Base-by-base conservation (phyloP, 2,888 invertebrate genomes). In the Ditula angustiorana region DNA sequence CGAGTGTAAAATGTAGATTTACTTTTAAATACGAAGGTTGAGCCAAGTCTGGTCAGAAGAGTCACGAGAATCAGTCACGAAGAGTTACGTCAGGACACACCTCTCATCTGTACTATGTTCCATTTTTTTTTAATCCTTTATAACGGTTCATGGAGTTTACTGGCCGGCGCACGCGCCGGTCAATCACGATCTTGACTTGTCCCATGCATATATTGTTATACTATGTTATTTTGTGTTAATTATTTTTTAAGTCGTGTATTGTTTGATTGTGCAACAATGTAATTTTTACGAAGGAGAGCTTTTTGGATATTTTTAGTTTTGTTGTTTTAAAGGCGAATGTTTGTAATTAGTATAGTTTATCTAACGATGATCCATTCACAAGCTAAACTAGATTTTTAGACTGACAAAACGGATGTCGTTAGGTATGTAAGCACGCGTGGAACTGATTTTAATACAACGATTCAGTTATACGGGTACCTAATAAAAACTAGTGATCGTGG, bases 31-130 rank as follows among this genome's bases (percentile, higher is more conserved):
- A 64, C 68, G 65, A 68, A 62, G 68, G 69, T 57, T 55, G 57
- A 49, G 56, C 69, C 71, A 72, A 78, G 74, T 78, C 74, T 81
- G 83, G 83, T 84, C 85, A 85, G 75, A 71, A 71, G 69, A 79
- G 79, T 85, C 85, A 85, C 85, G 70, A 63, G 67, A 58, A 65
- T 72, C 70, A 77, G 82, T 85, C 85, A 85, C 85, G 85, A 84
- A 60, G 66, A 66, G 69, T 83, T 80, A 84, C 85, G 84, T 84
- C 81, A 82, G 74, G 76, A 79, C 81, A 78, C 81, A 81, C 81
- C 80, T 82, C 79, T 77, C 71, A 68, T 68, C 71, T 71, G 65
- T 67, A 63, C 67, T 67, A 56, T 61, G 69, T 69, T 69, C 67
- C 63, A 70, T 70, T 74, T 75, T 79, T 78, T 76, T 74, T 73